Conservation (phyloP, 2,888 invertebrate species). For the Dicycla oo region DNA sequence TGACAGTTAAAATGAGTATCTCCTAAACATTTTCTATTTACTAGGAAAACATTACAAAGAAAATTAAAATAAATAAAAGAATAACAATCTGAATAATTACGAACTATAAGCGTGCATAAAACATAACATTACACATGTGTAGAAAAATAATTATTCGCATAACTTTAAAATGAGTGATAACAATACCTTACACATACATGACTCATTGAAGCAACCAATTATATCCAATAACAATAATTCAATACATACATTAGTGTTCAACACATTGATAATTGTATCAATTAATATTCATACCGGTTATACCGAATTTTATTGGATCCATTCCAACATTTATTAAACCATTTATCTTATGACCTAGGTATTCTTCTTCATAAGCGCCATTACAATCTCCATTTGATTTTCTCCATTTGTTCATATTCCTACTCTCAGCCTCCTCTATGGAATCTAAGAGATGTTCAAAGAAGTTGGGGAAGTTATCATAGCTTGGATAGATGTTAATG, state of each 20-base stretch:
- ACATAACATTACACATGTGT: conserved; percentile 35
- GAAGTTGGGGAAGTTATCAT: conserved; percentile 95
- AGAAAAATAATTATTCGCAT: conserved; percentile 45
- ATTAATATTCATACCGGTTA: conserved; percentile 84
- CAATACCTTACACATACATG: conserved; percentile 38
- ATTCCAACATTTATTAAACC: conserved; percentile 82
- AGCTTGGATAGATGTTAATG: conserved; percentile 96
- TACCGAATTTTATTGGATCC: conserved; percentile 73
- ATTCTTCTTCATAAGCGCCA: conserved; percentile 66
- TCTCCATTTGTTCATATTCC: conserved; percentile 59
- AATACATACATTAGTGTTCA: conserved; percentile 25
- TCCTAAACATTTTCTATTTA: conserved; percentile 5
- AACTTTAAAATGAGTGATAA: conserved; percentile 48
- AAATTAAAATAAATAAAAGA: conserved; percentile 16
- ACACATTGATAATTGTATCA: conserved; percentile 59
- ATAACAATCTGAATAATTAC: conserved; percentile 18
- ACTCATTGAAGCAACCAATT: conserved; percentile 49
- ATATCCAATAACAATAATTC: conserved; percentile 52
- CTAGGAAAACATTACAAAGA: not conserved
- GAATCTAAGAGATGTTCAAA: conserved; percentile 92
- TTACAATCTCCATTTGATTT: conserved; percentile 71
- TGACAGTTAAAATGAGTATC: not conserved
- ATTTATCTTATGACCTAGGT: conserved; percentile 70
- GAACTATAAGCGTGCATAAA: conserved; percentile 29
- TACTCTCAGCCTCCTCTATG: conserved; percentile 86